A percentile compares a stretch with the other conserved stretches of the same genome.
These are phyloP conservation scores for Ceyx cyanopectus DNA, from an alignment of 2,113 vertebrate species.

Conservation along the genomic window DNA sequence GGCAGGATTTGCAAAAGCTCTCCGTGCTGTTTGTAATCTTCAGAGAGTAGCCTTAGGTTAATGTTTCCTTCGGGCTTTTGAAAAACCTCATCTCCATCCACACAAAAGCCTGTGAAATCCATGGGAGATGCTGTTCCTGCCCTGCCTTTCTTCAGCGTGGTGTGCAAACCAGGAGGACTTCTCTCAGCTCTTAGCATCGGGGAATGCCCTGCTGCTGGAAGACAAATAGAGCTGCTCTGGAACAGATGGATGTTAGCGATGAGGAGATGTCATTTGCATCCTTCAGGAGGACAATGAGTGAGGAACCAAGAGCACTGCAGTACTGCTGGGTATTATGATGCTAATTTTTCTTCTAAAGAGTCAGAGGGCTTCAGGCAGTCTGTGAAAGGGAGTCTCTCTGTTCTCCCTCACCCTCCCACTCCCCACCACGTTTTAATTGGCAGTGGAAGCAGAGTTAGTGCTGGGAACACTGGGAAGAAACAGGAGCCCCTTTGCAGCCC, in stretches of 20 bases:
- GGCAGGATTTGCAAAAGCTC: slow-evolving; percentile 2
- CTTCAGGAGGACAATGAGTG: neutral
- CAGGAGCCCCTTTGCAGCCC: neutral
- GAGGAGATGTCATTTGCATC: neutral
- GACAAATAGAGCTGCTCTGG: neutral
- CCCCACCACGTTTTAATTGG: neutral
- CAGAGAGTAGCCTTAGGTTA: neutral
- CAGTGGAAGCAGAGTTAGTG: neutral
- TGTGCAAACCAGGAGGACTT: neutral
- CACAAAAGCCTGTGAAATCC: neutral
- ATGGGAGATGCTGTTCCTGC: neutral
- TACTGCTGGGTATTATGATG: neutral
- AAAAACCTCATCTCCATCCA: neutral
- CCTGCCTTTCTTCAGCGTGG: neutral
- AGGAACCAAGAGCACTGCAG: neutral
- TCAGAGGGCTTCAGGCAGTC: neutral
- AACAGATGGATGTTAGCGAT: neutral
- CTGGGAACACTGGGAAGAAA: neutral
- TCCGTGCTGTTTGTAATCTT: neutral
- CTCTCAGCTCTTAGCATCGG: neutral
- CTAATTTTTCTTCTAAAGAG: slow-evolving; percentile 42
- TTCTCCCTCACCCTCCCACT: neutral
- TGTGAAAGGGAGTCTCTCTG: neutral
- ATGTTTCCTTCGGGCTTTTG: neutral
- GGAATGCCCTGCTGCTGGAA: neutral